Conservation (phyloP, 2,113 vertebrate species). For the Balaeniceps rex region DNA sequence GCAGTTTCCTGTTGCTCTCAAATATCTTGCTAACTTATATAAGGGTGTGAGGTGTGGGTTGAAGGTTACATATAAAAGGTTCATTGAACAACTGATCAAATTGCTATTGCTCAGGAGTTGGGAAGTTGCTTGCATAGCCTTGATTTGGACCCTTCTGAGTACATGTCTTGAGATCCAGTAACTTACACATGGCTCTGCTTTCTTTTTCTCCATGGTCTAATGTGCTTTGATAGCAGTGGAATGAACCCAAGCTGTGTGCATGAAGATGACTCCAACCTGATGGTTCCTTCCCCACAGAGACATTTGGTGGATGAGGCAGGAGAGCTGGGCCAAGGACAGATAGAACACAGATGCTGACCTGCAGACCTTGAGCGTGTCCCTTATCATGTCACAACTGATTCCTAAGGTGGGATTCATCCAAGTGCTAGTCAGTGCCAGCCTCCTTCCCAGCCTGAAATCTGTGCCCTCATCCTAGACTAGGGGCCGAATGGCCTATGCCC, state of each 20-base stretch:
- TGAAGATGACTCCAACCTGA: not conserved
- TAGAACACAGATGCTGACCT: not conserved
- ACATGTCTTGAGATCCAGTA: not conserved
- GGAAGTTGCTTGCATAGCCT: not conserved
- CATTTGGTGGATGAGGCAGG: not conserved
- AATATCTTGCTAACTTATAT: not conserved
- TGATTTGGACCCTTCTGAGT: not conserved
- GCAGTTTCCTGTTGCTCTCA: not conserved
- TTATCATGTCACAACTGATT: not conserved
- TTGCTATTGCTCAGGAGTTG: not conserved
- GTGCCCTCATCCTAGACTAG: not conserved
- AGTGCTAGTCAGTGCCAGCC: not conserved
- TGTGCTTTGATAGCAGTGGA: not conserved
- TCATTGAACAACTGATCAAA: not conserved
- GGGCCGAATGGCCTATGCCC: accelerated
- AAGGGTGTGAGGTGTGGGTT: not conserved
- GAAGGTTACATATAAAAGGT: not conserved
- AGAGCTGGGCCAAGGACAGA: not conserved
- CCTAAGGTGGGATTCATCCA: not conserved
- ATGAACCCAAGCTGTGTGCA: not conserved
- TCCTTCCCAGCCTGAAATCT: not conserved
- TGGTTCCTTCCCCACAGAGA: not conserved
- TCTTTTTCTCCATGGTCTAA: not conserved
- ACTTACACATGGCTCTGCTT: not conserved
- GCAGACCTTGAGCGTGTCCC: not conserved